A percentile compares a stretch with the other conserved stretches of the same genome.
Evolutionary conservation across 2,113 vertebrate genomes (phyloP).

Genomic region (Chrysemys picta): DNA sequence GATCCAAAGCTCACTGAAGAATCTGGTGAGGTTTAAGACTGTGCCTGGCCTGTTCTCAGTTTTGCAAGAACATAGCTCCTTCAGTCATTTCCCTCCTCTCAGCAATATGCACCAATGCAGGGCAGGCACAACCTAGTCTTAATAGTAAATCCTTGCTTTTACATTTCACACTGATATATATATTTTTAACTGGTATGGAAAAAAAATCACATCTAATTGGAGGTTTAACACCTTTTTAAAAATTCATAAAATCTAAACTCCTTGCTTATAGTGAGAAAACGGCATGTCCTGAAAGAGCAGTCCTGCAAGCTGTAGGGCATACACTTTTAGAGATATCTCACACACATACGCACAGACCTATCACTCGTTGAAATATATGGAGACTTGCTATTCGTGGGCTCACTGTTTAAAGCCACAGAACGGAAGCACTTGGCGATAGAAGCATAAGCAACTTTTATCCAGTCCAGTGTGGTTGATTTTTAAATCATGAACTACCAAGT

Average conservation of each 20-base stretch:
- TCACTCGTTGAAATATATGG: background rate
- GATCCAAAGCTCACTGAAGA: background rate
- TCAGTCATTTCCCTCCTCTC: background rate
- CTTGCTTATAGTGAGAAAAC: background rate
- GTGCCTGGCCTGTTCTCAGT: background rate
- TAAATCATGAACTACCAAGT: background rate
- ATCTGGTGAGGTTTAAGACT: background rate
- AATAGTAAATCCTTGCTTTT: background rate
- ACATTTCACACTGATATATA: rapidly evolving
- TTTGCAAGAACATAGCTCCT: background rate
- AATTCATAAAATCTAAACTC: background rate
- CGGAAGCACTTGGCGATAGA: background rate
- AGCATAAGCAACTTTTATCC: background rate
- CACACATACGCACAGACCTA: too few relatives aligned
- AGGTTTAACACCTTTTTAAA: background rate
- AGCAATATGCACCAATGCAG: background rate
- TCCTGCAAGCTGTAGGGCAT: background rate
- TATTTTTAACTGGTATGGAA: rapidly evolving
- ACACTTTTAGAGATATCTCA: background rate
- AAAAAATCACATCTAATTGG: background rate
- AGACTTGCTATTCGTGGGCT: background rate
- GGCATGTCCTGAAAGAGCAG: background rate
- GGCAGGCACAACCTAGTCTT: background rate
- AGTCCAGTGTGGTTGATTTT: background rate
- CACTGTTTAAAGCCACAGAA: background rate